Evolutionary conservation across 2,888 invertebrate genomes (phyloP).

Genomic region (Entomobrya proxima): DNA sequence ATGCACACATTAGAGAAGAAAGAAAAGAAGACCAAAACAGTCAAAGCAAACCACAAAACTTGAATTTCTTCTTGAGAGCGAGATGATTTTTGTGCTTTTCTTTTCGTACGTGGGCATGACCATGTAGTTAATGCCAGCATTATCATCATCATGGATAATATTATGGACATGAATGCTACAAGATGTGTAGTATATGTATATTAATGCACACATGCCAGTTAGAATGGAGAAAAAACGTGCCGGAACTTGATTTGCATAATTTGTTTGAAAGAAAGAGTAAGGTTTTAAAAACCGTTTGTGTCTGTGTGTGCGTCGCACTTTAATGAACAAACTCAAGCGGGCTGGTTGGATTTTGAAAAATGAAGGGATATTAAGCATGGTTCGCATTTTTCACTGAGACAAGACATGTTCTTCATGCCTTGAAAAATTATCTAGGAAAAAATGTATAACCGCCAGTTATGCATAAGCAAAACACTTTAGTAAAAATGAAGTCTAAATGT

Average conservation of each 20-base stretch:
- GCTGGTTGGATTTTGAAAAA: background rate
- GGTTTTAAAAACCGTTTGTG: background rate
- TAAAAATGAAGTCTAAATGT: too few species aligned
- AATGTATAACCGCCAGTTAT: too few species aligned
- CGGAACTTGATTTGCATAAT: slow-evolving; percentile 63
- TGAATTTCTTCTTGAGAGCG: slow-evolving; percentile 40
- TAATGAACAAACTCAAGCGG: background rate
- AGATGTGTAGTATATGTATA: background rate
- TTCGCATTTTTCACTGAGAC: background rate
- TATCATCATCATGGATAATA: too few species aligned
- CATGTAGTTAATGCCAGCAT: too few species aligned
- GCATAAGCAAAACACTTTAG: slow-evolving; percentile 28
- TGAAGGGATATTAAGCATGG: slow-evolving; percentile 1
- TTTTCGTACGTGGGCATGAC: background rate
- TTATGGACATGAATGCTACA: background rate
- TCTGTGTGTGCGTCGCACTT: too few species aligned
- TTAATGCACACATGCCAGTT: background rate
- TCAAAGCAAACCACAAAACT: slow-evolving; percentile 50
- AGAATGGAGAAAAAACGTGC: slow-evolving; percentile 29
- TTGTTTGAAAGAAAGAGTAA: slow-evolving; percentile 15
- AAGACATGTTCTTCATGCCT: slow-evolving; percentile 10
- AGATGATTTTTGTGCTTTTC: background rate
- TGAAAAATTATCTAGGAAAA: too few species aligned
- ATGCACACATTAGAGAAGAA: background rate
- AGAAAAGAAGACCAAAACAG: background rate